Base-by-base conservation (phyloP, 2,113 vertebrate genomes). In the Bubo bubo region DNA sequence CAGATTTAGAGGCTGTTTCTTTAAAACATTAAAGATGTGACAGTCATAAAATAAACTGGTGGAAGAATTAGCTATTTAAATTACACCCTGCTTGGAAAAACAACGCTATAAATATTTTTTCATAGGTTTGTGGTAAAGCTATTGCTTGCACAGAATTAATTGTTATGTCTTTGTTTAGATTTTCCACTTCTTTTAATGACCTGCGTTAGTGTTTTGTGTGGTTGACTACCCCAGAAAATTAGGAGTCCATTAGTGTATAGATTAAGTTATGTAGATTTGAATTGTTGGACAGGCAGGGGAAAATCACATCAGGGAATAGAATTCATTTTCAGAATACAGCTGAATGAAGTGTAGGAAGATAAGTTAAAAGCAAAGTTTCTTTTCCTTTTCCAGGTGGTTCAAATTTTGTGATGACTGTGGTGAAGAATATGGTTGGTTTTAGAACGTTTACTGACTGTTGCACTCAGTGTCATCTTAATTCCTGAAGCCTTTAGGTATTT, bases 171-270 rank as follows among this genome's bases (percentile, higher is more conserved):
- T 96, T 96, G 95, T 92, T 97, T 96, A 92, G 90, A 71, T 94
- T 93, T 96, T 90, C 71, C 75, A 59, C 75, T 76, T 83, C 64
- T 93, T 96, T 95, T 92, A 94, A 95, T 93, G 94, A 93, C 86
- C 58, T 90, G 16, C 5, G 14, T 92, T 93, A 90, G 68, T 92
- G 76, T 81, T 94, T 95, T 93, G 15, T 59, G 83, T 92, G 96
- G 88, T 95, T 97, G 94, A 97, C 76, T 95, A 92, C 72, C 79
- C 43, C 77, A 96, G 95, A 97, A 96, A 97, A 97, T 96, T 90
- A 95, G 71, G 49, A 95, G 60, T 95, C 82, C 68, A 86, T 95
- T 92, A 95, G 88, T 49, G 63, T 66, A 64, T 81, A 80, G 92
- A 90, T 92, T 88, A 95, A 95, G 79, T 90, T 93, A 90, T 77